These are phyloP conservation scores for Pseudomyrmex dendroicus DNA, from an alignment of 1,140 invertebrate genomes.

Conservation along the genomic window DNA sequence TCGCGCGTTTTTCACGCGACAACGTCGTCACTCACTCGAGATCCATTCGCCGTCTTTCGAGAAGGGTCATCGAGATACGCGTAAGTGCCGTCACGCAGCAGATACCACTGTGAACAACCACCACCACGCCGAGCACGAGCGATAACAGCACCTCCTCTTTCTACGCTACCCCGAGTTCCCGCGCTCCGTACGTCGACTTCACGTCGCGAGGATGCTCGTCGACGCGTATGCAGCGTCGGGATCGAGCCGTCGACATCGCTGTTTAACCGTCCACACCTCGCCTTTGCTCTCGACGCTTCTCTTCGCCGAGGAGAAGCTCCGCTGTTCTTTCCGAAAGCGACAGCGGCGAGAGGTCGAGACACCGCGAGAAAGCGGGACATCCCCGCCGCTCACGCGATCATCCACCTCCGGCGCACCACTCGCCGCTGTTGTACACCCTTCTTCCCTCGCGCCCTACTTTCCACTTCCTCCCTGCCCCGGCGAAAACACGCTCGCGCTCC, in stretches of 20 bases:
- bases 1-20: neutral
- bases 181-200: neutral
- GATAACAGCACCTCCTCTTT: neutral
- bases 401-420: neutral
- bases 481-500: slow-evolving; percentile 11
- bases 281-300: neutral
- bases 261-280: neutral
- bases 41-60: neutral
- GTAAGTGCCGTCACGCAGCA: neutral
- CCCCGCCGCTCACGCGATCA: neutral
- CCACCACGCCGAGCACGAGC: neutral
- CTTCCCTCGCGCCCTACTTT: slow-evolving; percentile 42
- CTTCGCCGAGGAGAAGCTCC: neutral
- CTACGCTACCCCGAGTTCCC: neutral
- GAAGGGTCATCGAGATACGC: neutral
- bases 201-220: neutral
- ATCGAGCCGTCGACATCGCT: slow-evolving; percentile 19
- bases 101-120: neutral
- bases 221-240: slow-evolving; percentile 1
- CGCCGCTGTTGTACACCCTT: neutral
- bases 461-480: neutral
- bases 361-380: slow-evolving; percentile 26
- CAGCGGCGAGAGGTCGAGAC: neutral
- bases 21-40: slow-evolving; percentile 8
- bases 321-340: neutral